A percentile compares a stretch with the other conserved stretches of the same genome.
phyloP scores from a whole-genome alignment of 2,888 invertebrate species.

The Litoditis marina region DNA sequence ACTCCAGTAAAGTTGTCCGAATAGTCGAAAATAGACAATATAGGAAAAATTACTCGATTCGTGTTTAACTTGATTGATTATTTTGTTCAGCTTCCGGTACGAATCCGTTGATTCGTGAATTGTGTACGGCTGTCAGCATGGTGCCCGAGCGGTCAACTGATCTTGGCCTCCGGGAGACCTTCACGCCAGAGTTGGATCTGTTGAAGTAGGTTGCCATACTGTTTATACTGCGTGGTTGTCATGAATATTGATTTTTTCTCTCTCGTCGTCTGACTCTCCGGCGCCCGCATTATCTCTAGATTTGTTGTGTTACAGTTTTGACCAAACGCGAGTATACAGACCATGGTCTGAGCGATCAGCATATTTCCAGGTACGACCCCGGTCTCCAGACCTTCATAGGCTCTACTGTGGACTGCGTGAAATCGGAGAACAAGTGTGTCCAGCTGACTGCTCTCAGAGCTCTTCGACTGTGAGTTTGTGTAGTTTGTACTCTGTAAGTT shows the following conservation, averaged over 20 bases:
- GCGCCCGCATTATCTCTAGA: too few relatives aligned
- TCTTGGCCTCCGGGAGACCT: neutral
- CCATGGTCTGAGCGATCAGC: neutral
- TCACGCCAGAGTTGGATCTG: neutral
- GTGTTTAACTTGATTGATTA: too few relatives aligned
- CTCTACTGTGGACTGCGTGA: neutral
- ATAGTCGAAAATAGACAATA: too few relatives aligned
- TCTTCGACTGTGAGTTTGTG: slow-evolving; percentile 20
- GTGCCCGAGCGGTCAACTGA: neutral
- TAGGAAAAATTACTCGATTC: too few relatives aligned
- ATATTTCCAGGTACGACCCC: neutral
- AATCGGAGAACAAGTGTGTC: slow-evolving; percentile 8
- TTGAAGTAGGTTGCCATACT: neutral
- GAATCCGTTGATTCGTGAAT: neutral
- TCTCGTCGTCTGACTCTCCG: too few relatives aligned
- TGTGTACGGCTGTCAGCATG: neutral
- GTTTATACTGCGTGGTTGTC: neutral
- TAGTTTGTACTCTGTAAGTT: too few relatives aligned
- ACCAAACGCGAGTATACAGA: too few relatives aligned
- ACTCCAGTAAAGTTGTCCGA: too few relatives aligned
- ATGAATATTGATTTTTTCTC: too few relatives aligned
- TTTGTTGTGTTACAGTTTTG: too few relatives aligned
- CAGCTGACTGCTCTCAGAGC: slow-evolving; percentile 20
- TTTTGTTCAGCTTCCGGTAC: neutral
- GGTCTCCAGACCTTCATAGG: neutral